Base-by-base conservation (phyloP, 2,888 invertebrate genomes). In the Frankliniella intonsa region DNA sequence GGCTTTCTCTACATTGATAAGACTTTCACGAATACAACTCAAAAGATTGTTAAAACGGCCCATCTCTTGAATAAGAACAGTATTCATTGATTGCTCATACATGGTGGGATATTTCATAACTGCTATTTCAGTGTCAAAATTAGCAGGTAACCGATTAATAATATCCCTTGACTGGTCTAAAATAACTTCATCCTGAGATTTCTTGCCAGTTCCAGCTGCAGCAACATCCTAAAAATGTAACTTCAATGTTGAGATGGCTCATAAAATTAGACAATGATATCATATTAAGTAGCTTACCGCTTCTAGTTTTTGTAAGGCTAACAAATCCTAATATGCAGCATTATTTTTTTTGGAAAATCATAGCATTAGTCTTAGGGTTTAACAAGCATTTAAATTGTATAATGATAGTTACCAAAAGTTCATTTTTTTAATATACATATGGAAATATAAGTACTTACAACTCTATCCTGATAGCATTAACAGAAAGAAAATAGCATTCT, bases 81-180 rank as follows among this genome's bases (percentile, higher is more conserved):
- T 97, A 86, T 97, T 97, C 96, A 97, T 96, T 85, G 97, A 97
- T 90, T 97, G 95, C 87, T 92, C 88, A 89, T 97, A 91, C 85
- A 90, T 87, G 83, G 95, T 93, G 82, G 97, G 93, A 90, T 93
- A 93, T 88, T 93, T 90, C 87, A 91, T 88, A 86, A 93, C 89
- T 82, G 94, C 89, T 84, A 89, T 86, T 86, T 93, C 89, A 85
- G 95, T 87, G 89, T 92, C 90, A 89, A 92, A 93, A 88, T 93
- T 90, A 50, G 88, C 87, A 0, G 97, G 97, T 50, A 97, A 88
- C 86, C 94, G 94, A 10, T 89, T 88, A 14, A 97, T 88, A 83
- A 97, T 93, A 86, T 96, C 96, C 62, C 91, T 90, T 0, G 96
- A 93, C 0, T 97, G 94, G 81, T 92, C 93, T 87, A 92, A 92